A percentile compares a stretch with the other conserved stretches of the same genome.
Evolutionary conservation across 2,797 vertebrate species (phyloP).

Genomic region (Danio jaintianensis): DNA sequence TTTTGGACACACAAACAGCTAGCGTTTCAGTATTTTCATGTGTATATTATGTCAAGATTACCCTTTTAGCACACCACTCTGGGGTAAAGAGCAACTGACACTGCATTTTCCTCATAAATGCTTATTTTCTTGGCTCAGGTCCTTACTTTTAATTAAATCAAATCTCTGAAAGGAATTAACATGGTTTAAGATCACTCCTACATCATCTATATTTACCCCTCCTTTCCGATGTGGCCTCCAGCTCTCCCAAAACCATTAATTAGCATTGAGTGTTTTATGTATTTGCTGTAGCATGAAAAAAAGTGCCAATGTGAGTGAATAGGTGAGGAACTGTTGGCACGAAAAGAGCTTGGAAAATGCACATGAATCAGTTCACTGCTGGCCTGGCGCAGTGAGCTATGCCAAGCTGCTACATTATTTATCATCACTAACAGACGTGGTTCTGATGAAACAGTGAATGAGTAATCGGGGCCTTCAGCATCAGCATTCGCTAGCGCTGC

Average conservation of each 20-base stretch:
- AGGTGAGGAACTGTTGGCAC: slow-evolving; percentile 30
- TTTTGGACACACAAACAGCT: not conserved
- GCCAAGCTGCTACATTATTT: slow-evolving; percentile 74
- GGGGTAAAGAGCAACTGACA: slow-evolving; percentile 67
- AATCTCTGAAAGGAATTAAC: slow-evolving; percentile 73
- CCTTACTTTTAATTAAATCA: slow-evolving; percentile 71
- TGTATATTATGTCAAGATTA: slow-evolving; percentile 33
- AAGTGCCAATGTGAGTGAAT: slow-evolving; percentile 38
- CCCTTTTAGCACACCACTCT: slow-evolving; percentile 53
- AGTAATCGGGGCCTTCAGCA: slow-evolving; percentile 68
- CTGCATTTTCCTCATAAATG: slow-evolving; percentile 65
- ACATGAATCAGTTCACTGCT: slow-evolving; percentile 70
- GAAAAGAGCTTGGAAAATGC: slow-evolving; percentile 42
- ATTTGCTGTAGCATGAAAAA: slow-evolving; percentile 67
- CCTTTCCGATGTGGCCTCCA: slow-evolving; percentile 69
- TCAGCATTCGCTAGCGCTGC: slow-evolving; percentile 57
- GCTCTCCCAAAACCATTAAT: slow-evolving; percentile 72
- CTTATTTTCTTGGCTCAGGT: slow-evolving; percentile 66
- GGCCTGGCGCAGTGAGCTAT: slow-evolving; percentile 62
- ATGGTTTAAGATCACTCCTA: slow-evolving; percentile 73
- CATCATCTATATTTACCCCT: slow-evolving; percentile 69
- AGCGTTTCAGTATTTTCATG: not conserved
- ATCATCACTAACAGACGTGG: slow-evolving; percentile 69
- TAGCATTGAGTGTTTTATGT: slow-evolving; percentile 75
- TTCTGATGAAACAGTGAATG: slow-evolving; percentile 66